A percentile compares a stretch with the other conserved stretches of the same genome.
phyloP scores from a whole-genome alignment of 2,797 vertebrate genomes.

The Phrynocephalus guinanensis region DNA sequence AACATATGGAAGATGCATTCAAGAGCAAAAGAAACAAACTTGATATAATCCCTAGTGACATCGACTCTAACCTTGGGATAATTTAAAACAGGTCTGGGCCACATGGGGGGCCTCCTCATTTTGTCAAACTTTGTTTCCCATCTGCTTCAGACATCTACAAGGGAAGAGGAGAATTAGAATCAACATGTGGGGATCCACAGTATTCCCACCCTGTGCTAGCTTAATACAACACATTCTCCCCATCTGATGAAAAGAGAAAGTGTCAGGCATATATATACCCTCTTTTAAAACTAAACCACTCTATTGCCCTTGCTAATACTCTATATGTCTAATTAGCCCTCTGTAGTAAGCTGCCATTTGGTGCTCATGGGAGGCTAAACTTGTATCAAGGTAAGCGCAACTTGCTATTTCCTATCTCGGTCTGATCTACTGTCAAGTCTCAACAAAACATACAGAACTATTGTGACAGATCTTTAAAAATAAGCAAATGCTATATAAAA shows the following conservation, averaged over 20 bases:
- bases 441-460: conserved; percentile 6
- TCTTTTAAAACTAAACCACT: not conserved
- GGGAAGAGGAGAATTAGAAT: not conserved
- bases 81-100: not conserved
- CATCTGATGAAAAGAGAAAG: not conserved
- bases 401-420: conserved; percentile 4
- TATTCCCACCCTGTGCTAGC: no score
- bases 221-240: not conserved
- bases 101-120: not conserved
- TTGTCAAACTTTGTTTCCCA: not conserved
- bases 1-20: not conserved
- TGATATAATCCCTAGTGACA: not conserved
- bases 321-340: not conserved
- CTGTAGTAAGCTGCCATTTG: not conserved
- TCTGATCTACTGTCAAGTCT: not conserved
- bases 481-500: conserved; percentile 5
- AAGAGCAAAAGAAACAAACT: not conserved
- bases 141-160: not conserved
- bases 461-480: conserved; percentile 9
- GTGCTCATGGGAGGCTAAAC: not conserved
- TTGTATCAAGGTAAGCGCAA: not conserved
- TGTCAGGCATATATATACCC: not conserved
- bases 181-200: not conserved
- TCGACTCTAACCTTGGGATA: not conserved
- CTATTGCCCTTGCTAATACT: not conserved